phyloP scores from a whole-genome alignment of 23 tunicate genomes.

The Phallusia fumigata region DNA sequence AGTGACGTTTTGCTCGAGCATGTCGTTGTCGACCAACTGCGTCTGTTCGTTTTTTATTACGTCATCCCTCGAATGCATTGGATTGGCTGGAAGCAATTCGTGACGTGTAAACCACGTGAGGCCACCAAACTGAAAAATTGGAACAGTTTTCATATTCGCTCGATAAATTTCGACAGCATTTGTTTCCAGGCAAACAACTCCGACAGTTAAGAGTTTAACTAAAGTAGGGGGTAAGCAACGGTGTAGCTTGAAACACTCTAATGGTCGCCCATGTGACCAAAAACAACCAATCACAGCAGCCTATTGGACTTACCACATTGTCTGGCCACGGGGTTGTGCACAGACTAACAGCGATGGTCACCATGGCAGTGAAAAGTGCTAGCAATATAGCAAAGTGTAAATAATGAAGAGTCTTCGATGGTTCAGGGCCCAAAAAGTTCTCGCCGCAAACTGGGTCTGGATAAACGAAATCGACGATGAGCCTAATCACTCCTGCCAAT shows the following conservation, averaged over 20 bases:
- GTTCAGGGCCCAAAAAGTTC: conserved; percentile 21
- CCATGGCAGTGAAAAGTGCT: conserved; percentile 30
- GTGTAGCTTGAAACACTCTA: too few relatives aligned
- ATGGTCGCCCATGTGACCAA: too few relatives aligned
- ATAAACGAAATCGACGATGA: conserved; percentile 47
- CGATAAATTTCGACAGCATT: too few relatives aligned
- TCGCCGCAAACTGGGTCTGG: conserved; percentile 75
- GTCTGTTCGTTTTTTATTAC: conserved; percentile 41
- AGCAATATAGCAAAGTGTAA: conserved; percentile 76
- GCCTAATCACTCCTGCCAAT: conserved; percentile 30
- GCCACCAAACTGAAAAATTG: conserved; percentile 58
- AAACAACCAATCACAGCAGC: too few relatives aligned
- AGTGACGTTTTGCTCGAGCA: conserved; percentile 6
- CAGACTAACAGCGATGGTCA: conserved; percentile 46
- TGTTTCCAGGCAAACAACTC: too few relatives aligned
- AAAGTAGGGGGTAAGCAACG: too few relatives aligned
- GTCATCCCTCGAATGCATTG: conserved; percentile 22
- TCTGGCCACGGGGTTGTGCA: conserved; percentile 43
- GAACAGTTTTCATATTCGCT: too few relatives aligned
- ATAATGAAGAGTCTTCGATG: conserved; percentile 35
- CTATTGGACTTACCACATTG: conserved; percentile 15
- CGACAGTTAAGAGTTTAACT: too few relatives aligned
- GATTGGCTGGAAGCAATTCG: conserved; percentile 19
- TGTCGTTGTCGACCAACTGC: conserved; percentile 41
- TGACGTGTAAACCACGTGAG: conserved; percentile 69